Conservation (phyloP, 2,113 vertebrate species). For the Trochalopteron elliotii region DNA sequence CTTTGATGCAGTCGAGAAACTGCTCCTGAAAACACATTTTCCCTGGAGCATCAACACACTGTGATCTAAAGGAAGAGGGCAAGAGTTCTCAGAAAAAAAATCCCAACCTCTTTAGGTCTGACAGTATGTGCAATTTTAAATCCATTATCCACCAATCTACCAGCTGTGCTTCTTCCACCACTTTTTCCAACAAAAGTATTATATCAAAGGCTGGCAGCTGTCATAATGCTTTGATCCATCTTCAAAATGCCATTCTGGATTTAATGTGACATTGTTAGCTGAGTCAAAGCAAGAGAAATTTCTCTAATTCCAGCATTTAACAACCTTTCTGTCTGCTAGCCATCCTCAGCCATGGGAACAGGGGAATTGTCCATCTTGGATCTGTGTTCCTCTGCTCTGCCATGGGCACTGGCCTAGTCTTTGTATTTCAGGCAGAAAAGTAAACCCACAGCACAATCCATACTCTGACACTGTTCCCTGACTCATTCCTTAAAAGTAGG, state of each 20-base stretch:
- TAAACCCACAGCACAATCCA: background rate
- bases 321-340: background rate
- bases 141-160: slow-evolving; percentile 9
- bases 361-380: background rate
- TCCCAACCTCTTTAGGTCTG: background rate
- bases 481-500: background rate
- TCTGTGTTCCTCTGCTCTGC: background rate
- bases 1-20: background rate
- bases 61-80: background rate
- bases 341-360: background rate
- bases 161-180: background rate
- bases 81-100: background rate
- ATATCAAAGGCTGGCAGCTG: slow-evolving; percentile 18
- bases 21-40: background rate
- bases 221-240: slow-evolving; percentile 43
- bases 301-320: background rate
- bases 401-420: background rate
- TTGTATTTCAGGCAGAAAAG: background rate
- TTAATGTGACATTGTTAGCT: background rate
- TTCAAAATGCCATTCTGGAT: background rate
- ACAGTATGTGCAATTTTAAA: slow-evolving; percentile 14
- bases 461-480: background rate
- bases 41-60: background rate
- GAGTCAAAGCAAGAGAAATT: background rate
- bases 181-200: background rate